Base-by-base conservation (phyloP, 2,888 invertebrate genomes). In the Eurois occulta region DNA sequence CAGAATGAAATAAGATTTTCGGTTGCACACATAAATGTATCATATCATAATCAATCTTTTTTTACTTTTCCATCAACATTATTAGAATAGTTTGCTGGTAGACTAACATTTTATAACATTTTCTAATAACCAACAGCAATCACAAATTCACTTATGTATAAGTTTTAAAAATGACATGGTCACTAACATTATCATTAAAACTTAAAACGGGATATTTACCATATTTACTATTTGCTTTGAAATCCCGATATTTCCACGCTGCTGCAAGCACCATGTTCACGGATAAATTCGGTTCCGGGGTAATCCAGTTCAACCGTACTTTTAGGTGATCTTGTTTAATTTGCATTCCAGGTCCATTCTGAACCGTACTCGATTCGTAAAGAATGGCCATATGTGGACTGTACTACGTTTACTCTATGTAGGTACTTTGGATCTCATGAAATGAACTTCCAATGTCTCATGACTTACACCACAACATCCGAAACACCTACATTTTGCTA, bases 401-500 rank as follows among this genome's bases (percentile, higher is more conserved):
- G 24, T 52, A n/a, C 11, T 4, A 52, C 11, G n/a, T 52, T 52
- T 24, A 48, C 24, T 48, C 3, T 48, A 3, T 10, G 2, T 52
- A 24, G 3, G 24, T 55, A 11, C 52, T 28, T 58, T 58, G 58
- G 8, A 28, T 18, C 28, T 60, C 58, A 28, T 3, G 18, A 7
- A 60, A 32, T 32, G 3, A 60, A 32, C 32, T n/a, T 6, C n/a
- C 13, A 13, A 64, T 3, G 16, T 65, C 74, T 72, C 35, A 2
- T 78, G 46, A 75, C 83, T 86, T 82, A 18, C 0, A 65, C 85
- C 85, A 74, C 48, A 70, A 71, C 43, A 67, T 69, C 66, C 43
- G 24, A 76, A 69, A 67, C 84, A 81, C 86, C 86, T 87, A 89
- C 88, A 88, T 89, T 88, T 86, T 85, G 84, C 85, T 89, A 79